Evolutionary conservation across 1,140 invertebrate genomes (phyloP).

Genomic region (Scylla paramamosain): DNA sequence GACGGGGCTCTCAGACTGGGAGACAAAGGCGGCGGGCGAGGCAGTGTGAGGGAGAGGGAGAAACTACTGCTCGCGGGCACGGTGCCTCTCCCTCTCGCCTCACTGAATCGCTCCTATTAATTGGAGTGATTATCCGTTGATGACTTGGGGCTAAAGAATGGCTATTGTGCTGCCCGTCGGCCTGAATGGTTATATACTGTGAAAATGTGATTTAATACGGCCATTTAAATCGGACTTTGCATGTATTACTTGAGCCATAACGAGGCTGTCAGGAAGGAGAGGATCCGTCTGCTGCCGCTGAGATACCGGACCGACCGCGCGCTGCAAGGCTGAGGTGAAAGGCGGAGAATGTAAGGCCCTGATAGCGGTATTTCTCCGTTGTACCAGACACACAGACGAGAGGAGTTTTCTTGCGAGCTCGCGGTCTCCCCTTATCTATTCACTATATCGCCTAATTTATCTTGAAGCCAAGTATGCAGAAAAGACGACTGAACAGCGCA

Average conservation of each 20-base stretch:
- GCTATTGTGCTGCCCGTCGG: conserved; percentile 9
- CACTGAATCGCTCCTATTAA: conserved; percentile 13
- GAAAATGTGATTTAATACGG: conserved; percentile 23
- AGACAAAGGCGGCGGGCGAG: background rate
- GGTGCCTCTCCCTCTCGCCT: background rate
- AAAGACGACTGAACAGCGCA: background rate
- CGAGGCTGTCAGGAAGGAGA: background rate
- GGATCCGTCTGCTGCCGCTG: background rate
- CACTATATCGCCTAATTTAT: background rate
- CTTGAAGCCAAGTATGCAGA: background rate
- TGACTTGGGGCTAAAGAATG: conserved; percentile 12
- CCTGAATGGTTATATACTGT: background rate
- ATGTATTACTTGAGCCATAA: conserved; percentile 15
- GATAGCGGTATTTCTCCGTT: background rate
- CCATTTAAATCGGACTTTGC: conserved; percentile 22
- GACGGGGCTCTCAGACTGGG: background rate
- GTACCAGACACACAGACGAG: background rate
- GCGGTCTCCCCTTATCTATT: background rate
- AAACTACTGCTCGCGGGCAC: background rate
- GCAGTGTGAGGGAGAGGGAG: background rate
- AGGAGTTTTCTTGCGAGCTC: background rate
- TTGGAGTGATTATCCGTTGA: conserved; percentile 22
- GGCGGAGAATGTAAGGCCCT: too few relatives aligned
- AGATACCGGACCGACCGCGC: background rate
- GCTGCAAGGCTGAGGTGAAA: background rate